phyloP scores from a whole-genome alignment of 2,113 vertebrate species.

The Elephas maximus region DNA sequence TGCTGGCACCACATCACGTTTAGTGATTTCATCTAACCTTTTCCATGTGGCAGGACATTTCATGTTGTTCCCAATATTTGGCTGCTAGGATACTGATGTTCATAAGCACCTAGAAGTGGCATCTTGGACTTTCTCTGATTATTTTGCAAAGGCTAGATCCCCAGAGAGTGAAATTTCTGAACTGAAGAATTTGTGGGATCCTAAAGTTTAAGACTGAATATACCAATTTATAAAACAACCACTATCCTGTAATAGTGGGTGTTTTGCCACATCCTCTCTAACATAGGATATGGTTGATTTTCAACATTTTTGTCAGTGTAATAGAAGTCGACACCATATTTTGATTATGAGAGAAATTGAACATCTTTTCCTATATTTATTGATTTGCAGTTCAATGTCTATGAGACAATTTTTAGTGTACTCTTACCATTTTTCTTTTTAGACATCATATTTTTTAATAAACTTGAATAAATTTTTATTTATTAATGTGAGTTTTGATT shows the following conservation, averaged over 20 bases:
- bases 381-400: background rate
- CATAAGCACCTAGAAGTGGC: background rate
- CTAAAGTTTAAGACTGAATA: background rate
- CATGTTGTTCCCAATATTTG: background rate
- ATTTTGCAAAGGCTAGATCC: background rate
- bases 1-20: background rate
- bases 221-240: background rate
- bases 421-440: background rate
- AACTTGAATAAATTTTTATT: constrained; percentile 25
- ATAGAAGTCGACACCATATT: background rate
- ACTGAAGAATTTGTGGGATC: background rate
- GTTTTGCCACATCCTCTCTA: background rate
- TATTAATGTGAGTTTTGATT: background rate
- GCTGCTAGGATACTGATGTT: background rate
- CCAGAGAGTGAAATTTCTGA: background rate
- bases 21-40: background rate
- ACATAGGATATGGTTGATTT: background rate
- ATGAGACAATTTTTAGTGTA: background rate
- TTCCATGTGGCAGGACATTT: background rate
- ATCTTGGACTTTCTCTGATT: background rate
- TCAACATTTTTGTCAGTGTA: background rate
- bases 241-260: background rate
- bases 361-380: background rate
- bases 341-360: background rate
- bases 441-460: background rate